Evolutionary conservation across 2,888 invertebrate species (phyloP), one percentile per base, ranked within the genome.

Genomic region (Hartigia nigra): DNA sequence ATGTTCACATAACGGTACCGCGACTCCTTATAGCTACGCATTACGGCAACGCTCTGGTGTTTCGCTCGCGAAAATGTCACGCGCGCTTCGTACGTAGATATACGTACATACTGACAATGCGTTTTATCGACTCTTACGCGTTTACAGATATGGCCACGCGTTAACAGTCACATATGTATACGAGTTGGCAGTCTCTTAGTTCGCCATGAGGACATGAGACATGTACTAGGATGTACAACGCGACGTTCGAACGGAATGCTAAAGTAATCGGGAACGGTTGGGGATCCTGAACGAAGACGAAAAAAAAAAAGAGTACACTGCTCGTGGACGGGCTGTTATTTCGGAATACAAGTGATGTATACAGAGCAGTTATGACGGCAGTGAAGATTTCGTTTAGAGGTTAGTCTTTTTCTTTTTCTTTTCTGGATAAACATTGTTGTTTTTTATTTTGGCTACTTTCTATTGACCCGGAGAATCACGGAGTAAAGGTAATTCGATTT

Each of bases 1-100:
- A 82, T 82, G 84, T 84, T 82, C 84, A 82, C 74, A 78, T 88
- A 88, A 88, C 88, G 88, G 88, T 86, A 86, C 81, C 77, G 76
- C 77, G 80, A 78, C 74, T 80, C 79, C 79, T 82, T 79, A 80
- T 77, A 79, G 79, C 80, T 81, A 76, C 72, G 72, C 34, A 34
- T 23, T 23, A 31, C 32, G 72, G 72, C 34, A 1, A 72, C 9
- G 9, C 76, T 76, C 76, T 76, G 76, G 9, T 76, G 31, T 37
- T 31, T 55, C 37, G 39, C 31, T 76, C 76, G 76, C 35, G 76
- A 69, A 32, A 32, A 69, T 70, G 35, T 55, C 31, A 35, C n/a
- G 35, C 75, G 23, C 72, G 35, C 34, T 31, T n/a, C 23, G 75
- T 34, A 34, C 75, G 75, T 23, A 34, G 37, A 36, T 32, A 31